Base-by-base conservation (phyloP, 2,113 vertebrate species). In the Origma solitaria region DNA sequence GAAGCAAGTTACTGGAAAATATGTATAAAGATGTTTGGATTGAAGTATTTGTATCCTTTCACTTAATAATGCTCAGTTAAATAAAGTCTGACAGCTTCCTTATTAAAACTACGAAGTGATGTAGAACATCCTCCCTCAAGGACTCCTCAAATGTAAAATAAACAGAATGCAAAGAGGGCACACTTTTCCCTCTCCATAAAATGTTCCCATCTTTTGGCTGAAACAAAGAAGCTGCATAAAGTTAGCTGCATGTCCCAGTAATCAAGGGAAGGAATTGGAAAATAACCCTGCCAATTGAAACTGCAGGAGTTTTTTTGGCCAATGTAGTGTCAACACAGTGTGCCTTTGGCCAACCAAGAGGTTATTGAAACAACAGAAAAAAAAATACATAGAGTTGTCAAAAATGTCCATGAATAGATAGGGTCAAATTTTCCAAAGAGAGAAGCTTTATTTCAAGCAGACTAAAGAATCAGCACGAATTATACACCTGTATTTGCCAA, bases 1-100 rank as follows among this genome's bases (percentile, higher is more conserved):
- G 56, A 95, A 95, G 49, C 20, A 92, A 84, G 84, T 62, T 91
- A n/a, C 45, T 87, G 86, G 62, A 95, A 96, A 90, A 95, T 42
- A 72, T 2, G 30, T 79, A 87, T 33, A 85, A 89, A 85, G 45
- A 91, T 1, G 1, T 92, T 94, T 91, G 69, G 53, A 76, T 40
- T 87, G 20, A 89, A 87, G 37, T 57, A 69, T 79, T 92, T 68
- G 45, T 89, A 80, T 73, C 57, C 77, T 90, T 94, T 90, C 37
- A 80, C 33, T 68, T 88, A 87, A 85, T 69, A 89, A 78, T 44
- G 8, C 28, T 73, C 79, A 69, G 79, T 68, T 82, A 83, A 83
- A 92, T 81, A 95, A 89, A 94, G 86, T 37, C 44, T 77, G 81
- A 89, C 86, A 91, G 40, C 23, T 79, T 89, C 45, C 78, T 87